Evolutionary conservation across 2,888 invertebrate genomes (phyloP), one percentile per base, ranked within the genome.

Genomic region (Apodemia zela): DNA sequence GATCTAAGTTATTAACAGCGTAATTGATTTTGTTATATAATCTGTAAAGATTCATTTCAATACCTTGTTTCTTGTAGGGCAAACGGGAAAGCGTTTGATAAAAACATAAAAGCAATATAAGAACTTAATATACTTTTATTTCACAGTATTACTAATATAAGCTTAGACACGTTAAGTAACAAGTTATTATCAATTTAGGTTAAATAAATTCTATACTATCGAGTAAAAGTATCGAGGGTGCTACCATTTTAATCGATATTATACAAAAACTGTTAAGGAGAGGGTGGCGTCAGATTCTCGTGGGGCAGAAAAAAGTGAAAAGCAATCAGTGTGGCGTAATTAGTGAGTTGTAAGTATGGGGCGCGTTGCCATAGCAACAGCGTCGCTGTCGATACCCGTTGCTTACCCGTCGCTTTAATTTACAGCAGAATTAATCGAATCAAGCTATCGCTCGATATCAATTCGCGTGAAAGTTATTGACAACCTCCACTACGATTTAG

Each of bases 251-350:
- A 86, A 83, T 73, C 73, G 73, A 76, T 72, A 71, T 65, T 63
- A 67, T 69, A 68, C 68, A 68, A 68, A 51, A 67, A 70, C 68
- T 61, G 64, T 62, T 65, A 69, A 76, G 78, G 81, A 85, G 84
- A 84, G 90, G 89, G 89, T 86, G 87, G 87, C 84, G 82, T 83
- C 84, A 83, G 84, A 80, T 85, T 87, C 90, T 89, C 85, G 81
- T 86, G 82, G 90, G 89, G 89, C 81, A 84, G 77, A 84, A 89
- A 87, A 89, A 90, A 87, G 87, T 87, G 84, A 87, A 91, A 90
- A 89, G 91, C 91, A 91, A 91, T 91, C 91, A 91, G 87, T 89
- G 91, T 87, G 89, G 88, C 86, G 89, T 91, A 91, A 91, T 91
- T 91, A 91, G 91, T 90, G 89, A 84, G 89, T 88, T 84, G 88